Evolutionary conservation across 2,113 vertebrate genomes (phyloP), one percentile per base, ranked within the genome.

Genomic region (Barbus barbus): DNA sequence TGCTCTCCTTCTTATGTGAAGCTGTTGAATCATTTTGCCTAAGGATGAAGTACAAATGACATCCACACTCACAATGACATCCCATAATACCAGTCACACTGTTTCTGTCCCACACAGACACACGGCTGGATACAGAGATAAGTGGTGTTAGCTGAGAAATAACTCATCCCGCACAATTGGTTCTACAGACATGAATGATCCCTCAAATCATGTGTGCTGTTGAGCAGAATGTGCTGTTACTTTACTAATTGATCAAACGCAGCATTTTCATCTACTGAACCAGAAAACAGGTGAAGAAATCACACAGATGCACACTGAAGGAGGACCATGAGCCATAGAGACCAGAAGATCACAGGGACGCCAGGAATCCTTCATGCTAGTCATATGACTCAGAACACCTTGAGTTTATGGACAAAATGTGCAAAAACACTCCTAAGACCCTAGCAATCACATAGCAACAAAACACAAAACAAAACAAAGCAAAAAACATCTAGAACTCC

Each of bases 11-110:
- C 69, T 61, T 46, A 56, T 56, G 63, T 69, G 74, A 60, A 83
- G 63, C 18, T 69, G 75, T 75, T 87, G 86, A 87, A 83, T 85
- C 83, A 75, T 83, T 80, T 78, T 51, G 83, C 86, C 83, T 2
- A 58, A 65, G 75, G 86, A 78, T 56, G 26, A 36, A 31, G 53
- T 33, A 69, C 46, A 80, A 80, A 79, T 65, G 73, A 87, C 86
- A 79, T 46, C n/a, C 69, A 51, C 82, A 58, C 41, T 84, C 41
- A 11, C 83, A 73, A 61, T 46, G 58, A 46, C 78, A 79, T 79
- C 78, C 78, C 67, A 83, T 83, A 85, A 83, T 73, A 46, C 51
- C n/a, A 48, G 46, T 53, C 73, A 5, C 46, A 76, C 46, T 51
- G 73, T 76, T 48, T 76, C 24, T 76, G 46, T 53, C 71, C 71